Conservation (phyloP, 2,797 vertebrate species). For the Muscicapa comitata region DNA sequence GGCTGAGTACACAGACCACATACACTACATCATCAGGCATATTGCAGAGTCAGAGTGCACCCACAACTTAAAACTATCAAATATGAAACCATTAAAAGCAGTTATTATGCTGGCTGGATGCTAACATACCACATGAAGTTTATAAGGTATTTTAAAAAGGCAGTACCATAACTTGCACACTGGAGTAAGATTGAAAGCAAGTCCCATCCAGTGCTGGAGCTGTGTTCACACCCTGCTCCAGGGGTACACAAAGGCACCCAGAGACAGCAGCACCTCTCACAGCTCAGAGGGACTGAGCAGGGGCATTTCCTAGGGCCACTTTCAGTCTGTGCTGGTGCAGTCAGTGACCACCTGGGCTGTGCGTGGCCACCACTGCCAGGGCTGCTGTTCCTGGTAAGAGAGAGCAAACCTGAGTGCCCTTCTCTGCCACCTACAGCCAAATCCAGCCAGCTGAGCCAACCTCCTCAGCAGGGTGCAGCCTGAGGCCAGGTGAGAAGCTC, state of each 20-base stretch:
- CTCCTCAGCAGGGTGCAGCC: neutral
- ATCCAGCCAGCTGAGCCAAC: neutral
- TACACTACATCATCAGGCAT: neutral
- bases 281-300: accelerated
- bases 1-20: neutral
- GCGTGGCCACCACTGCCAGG: accelerated
- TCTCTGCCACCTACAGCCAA: neutral
- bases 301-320: neutral
- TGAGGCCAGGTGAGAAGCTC: neutral
- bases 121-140: accelerated
- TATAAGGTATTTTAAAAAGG: neutral
- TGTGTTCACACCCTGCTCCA: neutral
- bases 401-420: neutral
- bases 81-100: neutral
- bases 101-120: neutral
- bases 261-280: accelerated
- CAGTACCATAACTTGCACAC: neutral
- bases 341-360: accelerated
- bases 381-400: neutral
- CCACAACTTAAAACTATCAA: neutral
- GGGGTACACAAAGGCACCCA: accelerated
- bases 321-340: neutral
- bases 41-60: neutral
- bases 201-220: accelerated
- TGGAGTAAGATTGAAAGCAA: neutral